Evolutionary conservation across 2,113 vertebrate species (phyloP).

Genomic region (Siniperca knerii): DNA sequence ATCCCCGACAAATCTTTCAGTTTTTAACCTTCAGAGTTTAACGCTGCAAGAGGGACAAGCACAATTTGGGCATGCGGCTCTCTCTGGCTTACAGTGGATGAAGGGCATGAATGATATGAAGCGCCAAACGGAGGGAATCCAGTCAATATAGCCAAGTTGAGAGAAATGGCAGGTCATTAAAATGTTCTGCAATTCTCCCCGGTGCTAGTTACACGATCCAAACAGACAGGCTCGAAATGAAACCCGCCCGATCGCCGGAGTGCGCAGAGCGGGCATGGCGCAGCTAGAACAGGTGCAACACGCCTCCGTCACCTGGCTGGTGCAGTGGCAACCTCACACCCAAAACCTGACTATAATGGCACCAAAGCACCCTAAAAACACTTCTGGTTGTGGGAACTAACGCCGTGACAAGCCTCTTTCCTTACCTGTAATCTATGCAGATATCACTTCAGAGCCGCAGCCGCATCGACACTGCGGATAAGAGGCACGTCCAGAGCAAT

Average conservation of each 20-base stretch:
- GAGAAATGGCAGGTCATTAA: constrained; percentile 9
- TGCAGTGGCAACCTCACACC: constrained; percentile 58
- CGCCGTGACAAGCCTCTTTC: constrained; percentile 38
- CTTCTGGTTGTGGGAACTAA: constrained; percentile 22
- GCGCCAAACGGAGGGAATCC: constrained; percentile 35
- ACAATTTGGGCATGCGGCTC: constrained; percentile 30
- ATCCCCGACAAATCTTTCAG: constrained; percentile 24
- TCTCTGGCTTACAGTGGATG: constrained; percentile 33
- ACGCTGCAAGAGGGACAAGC: constrained; percentile 18
- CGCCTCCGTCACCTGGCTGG: constrained; percentile 76
- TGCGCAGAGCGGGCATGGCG: constrained; percentile 69
- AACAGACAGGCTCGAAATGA: constrained; percentile 34
- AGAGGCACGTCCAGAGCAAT: constrained; percentile 81
- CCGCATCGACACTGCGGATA: constrained; percentile 89
- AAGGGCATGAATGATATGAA: constrained; percentile 40
- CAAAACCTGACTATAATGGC: constrained; percentile 19
- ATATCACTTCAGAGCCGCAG: constrained; percentile 83
- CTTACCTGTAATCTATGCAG: constrained; percentile 87
- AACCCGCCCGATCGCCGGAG: constrained; percentile 48
- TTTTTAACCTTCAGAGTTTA: constrained; percentile 59
- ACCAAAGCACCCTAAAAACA: constrained; percentile 4
- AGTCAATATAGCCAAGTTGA: constrained; percentile 22
- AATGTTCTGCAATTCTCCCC: background rate
- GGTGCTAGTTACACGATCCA: constrained; percentile 1
- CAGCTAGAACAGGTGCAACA: constrained; percentile 78